These are phyloP conservation scores for Drosophila lini DNA, from an alignment of 1,140 invertebrate species.

Conservation along the genomic window DNA sequence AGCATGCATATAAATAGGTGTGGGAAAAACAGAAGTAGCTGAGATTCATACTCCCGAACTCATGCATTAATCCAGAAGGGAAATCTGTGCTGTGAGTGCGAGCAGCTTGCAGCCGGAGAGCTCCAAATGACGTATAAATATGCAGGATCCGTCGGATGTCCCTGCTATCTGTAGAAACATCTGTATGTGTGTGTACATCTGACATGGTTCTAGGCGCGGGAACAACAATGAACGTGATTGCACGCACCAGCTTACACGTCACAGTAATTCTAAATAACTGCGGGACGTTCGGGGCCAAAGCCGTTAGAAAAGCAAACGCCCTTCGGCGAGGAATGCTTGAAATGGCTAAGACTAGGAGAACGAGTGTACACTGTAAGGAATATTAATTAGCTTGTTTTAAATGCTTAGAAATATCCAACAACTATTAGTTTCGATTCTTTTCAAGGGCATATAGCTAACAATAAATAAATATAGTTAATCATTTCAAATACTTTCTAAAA, in stretches of 20 bases:
- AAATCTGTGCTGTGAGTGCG: conserved; percentile 24
- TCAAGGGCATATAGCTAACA: background rate
- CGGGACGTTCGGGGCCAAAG: conserved; percentile 49
- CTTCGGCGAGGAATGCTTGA: conserved; percentile 41
- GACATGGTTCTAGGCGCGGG: conserved; percentile 28
- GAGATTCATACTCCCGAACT: conserved; percentile 19
- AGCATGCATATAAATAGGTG: conserved; percentile 58
- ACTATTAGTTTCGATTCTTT: background rate
- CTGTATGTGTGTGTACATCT: conserved; percentile 15
- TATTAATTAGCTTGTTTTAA: background rate
- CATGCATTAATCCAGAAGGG: conserved; percentile 62
- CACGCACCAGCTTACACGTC: conserved; percentile 52
- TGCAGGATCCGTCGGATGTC: conserved; percentile 52
- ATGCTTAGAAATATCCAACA: background rate
- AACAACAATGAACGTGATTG: conserved; percentile 57
- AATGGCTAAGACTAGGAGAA: conserved; percentile 1
- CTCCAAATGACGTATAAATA: conserved; percentile 62
- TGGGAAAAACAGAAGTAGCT: conserved; percentile 23
- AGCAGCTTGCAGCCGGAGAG: conserved; percentile 31
- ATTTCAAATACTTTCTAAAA: background rate
- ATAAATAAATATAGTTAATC: background rate
- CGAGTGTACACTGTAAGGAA: background rate
- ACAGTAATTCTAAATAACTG: conserved; percentile 59
- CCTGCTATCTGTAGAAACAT: conserved; percentile 50
- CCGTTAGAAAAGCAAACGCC: conserved; percentile 37